Conservation (phyloP, 2,888 invertebrate genomes). For the Ormyrus nitidulus region DNA sequence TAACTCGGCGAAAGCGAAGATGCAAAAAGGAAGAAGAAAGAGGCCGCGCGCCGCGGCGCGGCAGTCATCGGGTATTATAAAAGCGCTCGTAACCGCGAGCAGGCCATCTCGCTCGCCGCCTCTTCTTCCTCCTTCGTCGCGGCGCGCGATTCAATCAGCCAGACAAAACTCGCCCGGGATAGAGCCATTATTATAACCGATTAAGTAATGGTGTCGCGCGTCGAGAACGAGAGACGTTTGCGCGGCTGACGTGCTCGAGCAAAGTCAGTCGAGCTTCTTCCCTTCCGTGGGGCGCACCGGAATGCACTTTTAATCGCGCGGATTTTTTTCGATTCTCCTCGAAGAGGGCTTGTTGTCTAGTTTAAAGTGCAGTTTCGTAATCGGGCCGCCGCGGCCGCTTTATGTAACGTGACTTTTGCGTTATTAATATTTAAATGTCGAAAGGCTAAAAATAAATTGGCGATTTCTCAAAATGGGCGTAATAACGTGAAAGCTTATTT, state of each 20-base stretch:
- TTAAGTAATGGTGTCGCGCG: slow-evolving; percentile 21
- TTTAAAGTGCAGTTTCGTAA: no score
- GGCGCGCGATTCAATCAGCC: slow-evolving; percentile 28
- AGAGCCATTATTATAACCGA: background rate
- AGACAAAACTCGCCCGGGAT: background rate
- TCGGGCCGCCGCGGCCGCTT: no score
- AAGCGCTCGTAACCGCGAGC: slow-evolving; percentile 8
- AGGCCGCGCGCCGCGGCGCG: slow-evolving; percentile 5
- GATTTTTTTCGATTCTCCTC: no score
- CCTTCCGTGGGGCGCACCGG: no score
- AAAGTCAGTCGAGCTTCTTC: background rate
- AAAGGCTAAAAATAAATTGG: no score
- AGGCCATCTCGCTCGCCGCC: background rate
- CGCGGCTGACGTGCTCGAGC: background rate
- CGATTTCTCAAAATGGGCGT: no score
- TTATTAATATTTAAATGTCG: no score
- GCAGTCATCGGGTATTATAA: slow-evolving; percentile 33
- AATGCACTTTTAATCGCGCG: no score
- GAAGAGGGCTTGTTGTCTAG: no score
- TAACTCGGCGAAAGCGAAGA: background rate
- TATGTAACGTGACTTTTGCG: no score
- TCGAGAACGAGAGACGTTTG: background rate
- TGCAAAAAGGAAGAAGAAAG: background rate
- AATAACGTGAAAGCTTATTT: no score
- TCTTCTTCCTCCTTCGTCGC: slow-evolving; percentile 30